Evolutionary conservation across 2,888 invertebrate genomes (phyloP).

Genomic region (Platynereis dumerilii): DNA sequence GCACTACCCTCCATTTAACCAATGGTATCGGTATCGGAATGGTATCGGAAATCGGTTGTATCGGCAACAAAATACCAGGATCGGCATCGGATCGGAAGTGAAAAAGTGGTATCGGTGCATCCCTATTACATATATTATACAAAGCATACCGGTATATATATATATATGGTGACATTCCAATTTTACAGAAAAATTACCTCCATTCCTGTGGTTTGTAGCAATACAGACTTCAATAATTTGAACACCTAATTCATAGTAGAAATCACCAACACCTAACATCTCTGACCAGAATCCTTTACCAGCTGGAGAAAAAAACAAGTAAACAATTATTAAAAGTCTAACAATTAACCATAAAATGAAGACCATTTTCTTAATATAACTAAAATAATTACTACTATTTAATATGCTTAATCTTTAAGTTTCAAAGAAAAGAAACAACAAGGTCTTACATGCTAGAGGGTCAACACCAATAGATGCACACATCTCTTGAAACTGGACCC

Average conservation of each 20-base stretch:
- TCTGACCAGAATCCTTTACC: conserved; percentile 90
- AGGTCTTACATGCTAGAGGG: conserved; percentile 84
- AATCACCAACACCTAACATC: conserved; percentile 96
- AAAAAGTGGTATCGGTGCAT: no score
- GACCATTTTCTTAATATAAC: neutral
- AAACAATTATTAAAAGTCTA: neutral
- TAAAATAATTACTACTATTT: neutral
- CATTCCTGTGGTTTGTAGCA: conserved; percentile 91
- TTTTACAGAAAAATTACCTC: no score
- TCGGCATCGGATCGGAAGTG: no score
- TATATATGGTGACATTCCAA: no score
- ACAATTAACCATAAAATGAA: neutral
- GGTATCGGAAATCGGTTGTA: no score
- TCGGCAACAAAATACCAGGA: no score
- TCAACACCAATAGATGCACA: conserved; percentile 99
- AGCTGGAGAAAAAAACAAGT: conserved; percentile 52
- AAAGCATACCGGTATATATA: no score
- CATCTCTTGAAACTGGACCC: conserved; percentile 98
- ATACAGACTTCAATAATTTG: conserved; percentile 98
- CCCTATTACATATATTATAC: no score
- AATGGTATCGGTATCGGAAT: no score
- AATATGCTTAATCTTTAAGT: neutral
- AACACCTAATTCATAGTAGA: conserved; percentile 97
- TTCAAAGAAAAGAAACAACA: neutral
- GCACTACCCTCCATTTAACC: no score